Evolutionary conservation across 2,797 vertebrate genomes (phyloP).

Genomic region (Lepidocolaptes lacrymiger): DNA sequence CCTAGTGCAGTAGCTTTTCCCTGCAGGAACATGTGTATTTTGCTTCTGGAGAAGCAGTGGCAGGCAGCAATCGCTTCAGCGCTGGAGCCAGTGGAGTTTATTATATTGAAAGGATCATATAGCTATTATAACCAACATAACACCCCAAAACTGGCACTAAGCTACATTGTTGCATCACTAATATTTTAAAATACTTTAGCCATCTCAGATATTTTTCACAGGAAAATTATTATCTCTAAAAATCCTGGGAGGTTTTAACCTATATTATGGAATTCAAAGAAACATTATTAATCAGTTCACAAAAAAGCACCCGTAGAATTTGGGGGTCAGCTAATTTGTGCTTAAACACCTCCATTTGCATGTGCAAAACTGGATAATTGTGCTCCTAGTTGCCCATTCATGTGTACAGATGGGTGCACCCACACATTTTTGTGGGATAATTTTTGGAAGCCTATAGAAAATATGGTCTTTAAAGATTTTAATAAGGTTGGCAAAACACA

Average conservation of each 20-base stretch:
- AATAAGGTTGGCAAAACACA: slow-evolving; percentile 70
- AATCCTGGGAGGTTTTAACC: neutral
- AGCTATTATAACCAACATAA: neutral
- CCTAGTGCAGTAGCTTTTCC: neutral
- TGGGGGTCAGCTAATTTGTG: slow-evolving; percentile 41
- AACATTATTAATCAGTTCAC: neutral
- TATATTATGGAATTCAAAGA: neutral
- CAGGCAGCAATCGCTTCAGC: neutral
- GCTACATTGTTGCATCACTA: neutral
- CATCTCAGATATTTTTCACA: neutral
- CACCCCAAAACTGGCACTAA: neutral
- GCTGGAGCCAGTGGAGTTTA: neutral
- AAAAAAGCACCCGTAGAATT: neutral
- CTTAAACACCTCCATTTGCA: slow-evolving; percentile 54
- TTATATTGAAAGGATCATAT: neutral
- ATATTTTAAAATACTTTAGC: neutral
- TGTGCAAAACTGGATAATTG: slow-evolving; percentile 55
- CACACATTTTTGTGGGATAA: slow-evolving; percentile 66
- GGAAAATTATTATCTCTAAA: neutral
- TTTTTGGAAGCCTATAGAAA: slow-evolving; percentile 69
- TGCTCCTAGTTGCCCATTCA: slow-evolving; percentile 51
- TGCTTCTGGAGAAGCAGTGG: neutral
- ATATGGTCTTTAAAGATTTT: slow-evolving; percentile 66
- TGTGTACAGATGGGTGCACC: slow-evolving; percentile 65
- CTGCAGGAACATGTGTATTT: neutral